These are phyloP conservation scores for Brachyhypopomus gauderio DNA, from an alignment of 2,113 vertebrate genomes.

Conservation along the genomic window DNA sequence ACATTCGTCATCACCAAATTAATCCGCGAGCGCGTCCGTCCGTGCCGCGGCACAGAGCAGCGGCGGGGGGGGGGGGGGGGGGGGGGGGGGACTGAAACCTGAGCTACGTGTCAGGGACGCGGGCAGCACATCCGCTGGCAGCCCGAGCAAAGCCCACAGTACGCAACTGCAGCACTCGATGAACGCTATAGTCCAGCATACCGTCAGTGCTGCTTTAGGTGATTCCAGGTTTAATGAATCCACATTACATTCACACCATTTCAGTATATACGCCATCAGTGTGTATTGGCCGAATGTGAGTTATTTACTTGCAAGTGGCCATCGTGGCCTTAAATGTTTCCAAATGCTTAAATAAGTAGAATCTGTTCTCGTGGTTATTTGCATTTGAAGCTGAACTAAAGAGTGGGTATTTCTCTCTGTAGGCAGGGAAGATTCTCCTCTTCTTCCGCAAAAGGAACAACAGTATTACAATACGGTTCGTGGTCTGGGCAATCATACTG, in stretches of 20 bases:
- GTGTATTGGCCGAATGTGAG: neutral
- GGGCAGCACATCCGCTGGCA: constrained; percentile 66
- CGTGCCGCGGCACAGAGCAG: constrained; percentile 66
- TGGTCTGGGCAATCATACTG: constrained; percentile 79
- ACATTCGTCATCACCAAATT: constrained; percentile 80
- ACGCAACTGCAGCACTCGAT: constrained; percentile 18
- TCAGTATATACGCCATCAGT: neutral
- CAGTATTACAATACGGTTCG: constrained; percentile 77
- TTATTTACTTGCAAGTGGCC: neutral
- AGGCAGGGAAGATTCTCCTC: constrained; percentile 79
- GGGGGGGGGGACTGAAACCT: constrained; percentile 63
- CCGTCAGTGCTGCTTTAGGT: constrained; percentile 8
- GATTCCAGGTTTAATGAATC: constrained; percentile 21
- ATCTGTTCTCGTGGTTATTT: neutral
- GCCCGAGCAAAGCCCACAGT: constrained; percentile 45
- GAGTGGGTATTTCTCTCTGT: constrained; percentile 48
- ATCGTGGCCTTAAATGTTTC: neutral
- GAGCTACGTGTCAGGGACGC: constrained; percentile 67
- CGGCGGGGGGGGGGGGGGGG: constrained; percentile 46
- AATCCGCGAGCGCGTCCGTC: constrained; percentile 70
- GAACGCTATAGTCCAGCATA: constrained; percentile 18
- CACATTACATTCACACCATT: neutral
- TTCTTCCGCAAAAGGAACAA: constrained; percentile 69
- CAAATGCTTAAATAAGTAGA: constrained; percentile 11
- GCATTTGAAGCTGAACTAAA: constrained; percentile 5